A percentile compares a stretch with the other conserved stretches of the same genome.
Conservation (phyloP, 1,140 invertebrate species). For the Hycleus cichorii region DNA sequence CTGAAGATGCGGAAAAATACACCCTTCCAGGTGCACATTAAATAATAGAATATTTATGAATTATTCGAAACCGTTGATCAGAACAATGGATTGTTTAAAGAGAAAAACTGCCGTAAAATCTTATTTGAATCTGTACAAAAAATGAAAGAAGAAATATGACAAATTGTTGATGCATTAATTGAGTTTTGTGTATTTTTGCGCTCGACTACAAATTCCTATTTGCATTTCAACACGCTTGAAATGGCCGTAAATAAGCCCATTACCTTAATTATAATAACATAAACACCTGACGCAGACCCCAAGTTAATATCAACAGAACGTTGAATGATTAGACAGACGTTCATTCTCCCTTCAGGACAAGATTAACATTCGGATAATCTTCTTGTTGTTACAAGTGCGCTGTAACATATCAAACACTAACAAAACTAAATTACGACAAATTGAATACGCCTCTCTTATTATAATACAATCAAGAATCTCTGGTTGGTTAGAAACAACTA, state of each 20-base stretch:
- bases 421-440: not conserved
- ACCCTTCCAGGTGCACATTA: too few species aligned
- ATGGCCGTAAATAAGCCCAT: slow-evolving; percentile 16
- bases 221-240: slow-evolving; percentile 10
- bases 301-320: slow-evolving; percentile 11
- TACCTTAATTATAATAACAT: slow-evolving; percentile 17
- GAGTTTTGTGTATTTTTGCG: too few species aligned
- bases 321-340: slow-evolving; percentile 1
- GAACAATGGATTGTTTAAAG: too few species aligned
- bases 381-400: slow-evolving; percentile 15
- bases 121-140: too few species aligned
- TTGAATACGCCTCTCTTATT: not conserved
- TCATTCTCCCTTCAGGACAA: slow-evolving; percentile 1
- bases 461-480: not conserved
- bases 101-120: too few species aligned
- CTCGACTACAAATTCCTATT: not conserved
- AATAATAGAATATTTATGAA: too few species aligned
- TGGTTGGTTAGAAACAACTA: too few species aligned
- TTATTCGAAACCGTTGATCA: too few species aligned
- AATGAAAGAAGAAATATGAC: too few species aligned
- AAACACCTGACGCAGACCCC: slow-evolving; percentile 15
- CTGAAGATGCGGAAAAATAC: too few species aligned
- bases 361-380: slow-evolving; percentile 14
- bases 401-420: not conserved
- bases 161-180: too few species aligned